Conservation (phyloP, 2,113 vertebrate species). For the Callaeas wilsoni region DNA sequence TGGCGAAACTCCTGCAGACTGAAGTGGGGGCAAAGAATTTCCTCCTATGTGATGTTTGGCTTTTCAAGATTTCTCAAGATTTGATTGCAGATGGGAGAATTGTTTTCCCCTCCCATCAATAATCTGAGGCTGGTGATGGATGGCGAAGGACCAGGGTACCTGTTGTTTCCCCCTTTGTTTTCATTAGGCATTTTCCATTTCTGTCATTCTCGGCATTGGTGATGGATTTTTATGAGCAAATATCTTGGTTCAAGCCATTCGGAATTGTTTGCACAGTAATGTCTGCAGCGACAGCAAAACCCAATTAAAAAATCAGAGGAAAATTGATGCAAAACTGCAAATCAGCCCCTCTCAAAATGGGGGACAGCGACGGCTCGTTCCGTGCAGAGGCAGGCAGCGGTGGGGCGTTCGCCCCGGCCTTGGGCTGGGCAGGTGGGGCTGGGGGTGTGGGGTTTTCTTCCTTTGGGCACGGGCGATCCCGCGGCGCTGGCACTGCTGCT, state of each 20-base stretch:
- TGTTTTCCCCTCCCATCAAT: not conserved
- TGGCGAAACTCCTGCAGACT: slow-evolving; percentile 22
- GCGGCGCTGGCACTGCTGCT: accelerated
- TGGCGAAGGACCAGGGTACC: not conserved
- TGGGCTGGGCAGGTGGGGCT: not conserved
- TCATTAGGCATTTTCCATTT: slow-evolving; percentile 30
- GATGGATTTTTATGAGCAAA: slow-evolving; percentile 28
- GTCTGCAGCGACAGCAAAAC: not conserved
- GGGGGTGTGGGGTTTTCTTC: accelerated
- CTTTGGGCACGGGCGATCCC: accelerated
- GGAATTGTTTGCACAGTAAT: not conserved
- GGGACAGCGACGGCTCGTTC: accelerated
- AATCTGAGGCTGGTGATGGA: not conserved
- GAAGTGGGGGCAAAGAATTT: slow-evolving; percentile 30
- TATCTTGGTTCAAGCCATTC: not conserved
- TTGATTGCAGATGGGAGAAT: not conserved
- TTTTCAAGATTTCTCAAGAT: not conserved
- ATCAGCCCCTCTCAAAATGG: not conserved
- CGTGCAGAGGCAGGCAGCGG: accelerated
- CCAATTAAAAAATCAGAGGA: not conserved
- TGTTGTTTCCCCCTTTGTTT: slow-evolving; percentile 44
- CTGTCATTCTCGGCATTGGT: not conserved
- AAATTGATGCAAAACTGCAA: not conserved
- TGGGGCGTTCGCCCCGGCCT: accelerated
- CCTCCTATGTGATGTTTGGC: not conserved